Percentiles rank a stretch among this genome's conserved stretches.
These are phyloP conservation scores for Platalea minor DNA, from an alignment of 2,797 vertebrate species.

Conservation along the genomic window DNA sequence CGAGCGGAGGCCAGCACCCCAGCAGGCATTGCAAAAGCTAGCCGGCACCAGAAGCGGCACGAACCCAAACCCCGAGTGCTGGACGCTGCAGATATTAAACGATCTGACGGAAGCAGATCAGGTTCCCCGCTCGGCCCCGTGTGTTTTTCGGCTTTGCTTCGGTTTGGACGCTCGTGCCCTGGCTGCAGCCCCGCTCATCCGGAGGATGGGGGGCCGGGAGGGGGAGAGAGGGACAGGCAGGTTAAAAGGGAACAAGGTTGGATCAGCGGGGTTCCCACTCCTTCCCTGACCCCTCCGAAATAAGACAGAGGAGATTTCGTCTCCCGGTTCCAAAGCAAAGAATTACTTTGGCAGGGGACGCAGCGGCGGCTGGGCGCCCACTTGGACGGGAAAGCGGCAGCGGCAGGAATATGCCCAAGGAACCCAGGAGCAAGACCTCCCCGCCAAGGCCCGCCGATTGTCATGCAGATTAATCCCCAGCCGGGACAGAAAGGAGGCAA, in stretches of 20 bases:
- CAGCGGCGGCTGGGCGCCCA: constrained; percentile 34
- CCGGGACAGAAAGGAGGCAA: not conserved
- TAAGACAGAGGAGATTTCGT: constrained; percentile 5
- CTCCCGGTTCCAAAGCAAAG: constrained; percentile 65
- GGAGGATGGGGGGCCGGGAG: not conserved
- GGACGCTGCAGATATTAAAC: not conserved
- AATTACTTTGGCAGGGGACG: constrained; percentile 63
- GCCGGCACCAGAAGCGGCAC: not conserved
- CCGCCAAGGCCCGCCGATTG: not conserved
- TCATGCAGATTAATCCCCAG: constrained; percentile 33
- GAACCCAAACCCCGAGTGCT: not conserved
- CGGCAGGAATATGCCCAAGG: constrained; percentile 28
- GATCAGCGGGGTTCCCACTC: constrained; percentile 49
- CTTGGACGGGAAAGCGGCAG: constrained; percentile 26
- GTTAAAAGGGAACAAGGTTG: constrained; percentile 58
- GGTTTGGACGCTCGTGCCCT: not conserved
- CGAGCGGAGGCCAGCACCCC: not conserved
- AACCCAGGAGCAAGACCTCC: constrained; percentile 21
- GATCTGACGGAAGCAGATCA: not conserved
- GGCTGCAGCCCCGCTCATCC: constrained; percentile 19
- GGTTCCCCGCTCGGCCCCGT: not conserved
- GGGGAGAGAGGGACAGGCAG: not conserved
- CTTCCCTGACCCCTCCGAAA: constrained; percentile 42
- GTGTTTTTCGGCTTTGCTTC: not conserved
- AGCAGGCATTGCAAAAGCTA: not conserved